These are phyloP conservation scores for Drosophila lacteicornis DNA, from an alignment of 1,140 invertebrate genomes.

Conservation along the genomic window DNA sequence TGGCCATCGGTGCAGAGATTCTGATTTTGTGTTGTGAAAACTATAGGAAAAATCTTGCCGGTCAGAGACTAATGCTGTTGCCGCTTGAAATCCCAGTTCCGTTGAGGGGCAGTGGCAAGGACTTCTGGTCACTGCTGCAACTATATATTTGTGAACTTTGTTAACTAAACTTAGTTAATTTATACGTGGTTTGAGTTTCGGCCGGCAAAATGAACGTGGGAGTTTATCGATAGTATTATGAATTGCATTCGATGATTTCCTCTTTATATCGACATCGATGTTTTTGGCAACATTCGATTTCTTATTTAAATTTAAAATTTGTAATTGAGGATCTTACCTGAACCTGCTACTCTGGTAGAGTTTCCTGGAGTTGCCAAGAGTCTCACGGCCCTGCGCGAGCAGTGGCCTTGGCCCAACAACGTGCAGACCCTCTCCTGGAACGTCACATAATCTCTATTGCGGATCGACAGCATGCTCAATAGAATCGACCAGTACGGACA, in stretches of 20 bases:
- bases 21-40: not conserved
- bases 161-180: no score
- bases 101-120: no score
- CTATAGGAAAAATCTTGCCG: no score
- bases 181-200: not conserved
- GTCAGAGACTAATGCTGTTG: no score
- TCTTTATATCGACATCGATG: not conserved
- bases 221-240: not conserved
- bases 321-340: not conserved
- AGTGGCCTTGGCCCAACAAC: slow-evolving; percentile 8
- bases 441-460: not conserved
- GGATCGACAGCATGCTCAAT: not conserved
- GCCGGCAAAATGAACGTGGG: not conserved
- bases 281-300: not conserved
- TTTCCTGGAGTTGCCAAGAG: slow-evolving; percentile 6
- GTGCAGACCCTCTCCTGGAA: not conserved
- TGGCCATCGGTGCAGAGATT: not conserved
- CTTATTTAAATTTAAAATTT: not conserved
- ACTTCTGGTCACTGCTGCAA: no score
- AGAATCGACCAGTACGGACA: not conserved
- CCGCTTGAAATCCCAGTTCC: no score
- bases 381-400: not conserved
- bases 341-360: not conserved
- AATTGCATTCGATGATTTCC: not conserved
- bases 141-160: no score